Evolutionary conservation across 2,113 vertebrate genomes (phyloP), one percentile per base, ranked within the genome.

Genomic region (Trematocara unimaculatum): DNA sequence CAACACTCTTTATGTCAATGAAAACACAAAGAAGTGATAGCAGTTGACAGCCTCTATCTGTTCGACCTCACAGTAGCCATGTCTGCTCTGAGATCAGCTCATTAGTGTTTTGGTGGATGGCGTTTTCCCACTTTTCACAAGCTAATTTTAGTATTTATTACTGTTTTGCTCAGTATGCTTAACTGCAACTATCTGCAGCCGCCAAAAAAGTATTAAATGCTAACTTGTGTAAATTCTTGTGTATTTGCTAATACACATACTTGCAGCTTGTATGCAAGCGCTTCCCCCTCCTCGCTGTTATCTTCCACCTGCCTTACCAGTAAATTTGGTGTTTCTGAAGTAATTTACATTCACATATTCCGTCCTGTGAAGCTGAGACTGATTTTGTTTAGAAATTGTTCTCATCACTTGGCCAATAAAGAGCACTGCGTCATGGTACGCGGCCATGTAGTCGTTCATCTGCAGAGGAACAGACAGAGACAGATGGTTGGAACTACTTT

Each of bases 341-440:
- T 96, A 94, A 5, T 93, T 83, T 5, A 79, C 78, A 54, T 93
- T 96, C 84, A 97, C 15, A 82, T 9, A 80, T 0, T 84, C 47
- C 72, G 55, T 88, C n/a, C 79, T 12, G 2, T 83, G 26, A 13
- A 80, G 49, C 12, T 91, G 83, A 0, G 12, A 53, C 5, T 29
- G 14, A 58, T 72, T 58, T 17, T 83, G 64, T 6, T 1, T 6
- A 3, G 93, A 54, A 79, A 97, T 95, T 15, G 93, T 87, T 94
- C 97, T 96, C 87, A 99, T 96, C 89, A 97, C 91, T 49, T 96
- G 88, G 45, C 97, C 97, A 35, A 99, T 96, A 18, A 98, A 94
- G 83, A 99, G 95, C 85, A 98, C 95, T 1, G 97, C 96, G 87
- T 99, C 96, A 79, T 97, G 91, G 91, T 99, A 99, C 9, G 97